phyloP scores from a whole-genome alignment of 2,888 invertebrate genomes.

The Charanyca ferruginea region DNA sequence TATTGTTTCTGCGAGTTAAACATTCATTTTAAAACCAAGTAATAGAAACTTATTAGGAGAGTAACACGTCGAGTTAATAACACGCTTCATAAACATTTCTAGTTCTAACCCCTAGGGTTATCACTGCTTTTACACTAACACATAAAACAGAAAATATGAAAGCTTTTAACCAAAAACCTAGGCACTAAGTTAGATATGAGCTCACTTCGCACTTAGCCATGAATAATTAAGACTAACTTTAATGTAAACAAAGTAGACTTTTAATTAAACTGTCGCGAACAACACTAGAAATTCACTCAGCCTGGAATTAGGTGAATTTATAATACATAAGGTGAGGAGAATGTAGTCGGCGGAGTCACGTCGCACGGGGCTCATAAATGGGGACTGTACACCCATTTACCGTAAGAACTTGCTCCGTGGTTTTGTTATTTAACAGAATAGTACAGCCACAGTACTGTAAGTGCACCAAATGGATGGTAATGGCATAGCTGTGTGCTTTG shows the following conservation, averaged over 20 bases:
- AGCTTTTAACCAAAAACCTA: conserved; percentile 55
- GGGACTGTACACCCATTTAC: conserved; percentile 58
- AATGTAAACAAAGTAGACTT: conserved; percentile 63
- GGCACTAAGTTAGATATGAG: conserved; percentile 47
- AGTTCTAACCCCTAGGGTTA: conserved; percentile 27
- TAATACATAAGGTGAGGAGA: conserved; percentile 58
- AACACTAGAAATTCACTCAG: conserved; percentile 65
- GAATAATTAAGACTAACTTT: conserved; percentile 62
- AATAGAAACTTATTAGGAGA: conserved; percentile 13
- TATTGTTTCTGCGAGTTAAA: background rate
- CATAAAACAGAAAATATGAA: conserved; percentile 53
- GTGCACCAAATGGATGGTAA: conserved; percentile 77
- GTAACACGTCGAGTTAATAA: conserved; percentile 9
- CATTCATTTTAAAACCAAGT: background rate
- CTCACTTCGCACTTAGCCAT: conserved; percentile 64
- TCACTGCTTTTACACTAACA: conserved; percentile 37
- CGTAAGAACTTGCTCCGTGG: conserved; percentile 61
- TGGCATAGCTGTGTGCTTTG: conserved; percentile 62
- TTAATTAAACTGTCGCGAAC: conserved; percentile 63
- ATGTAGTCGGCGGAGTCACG: conserved; percentile 54
- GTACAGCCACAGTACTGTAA: conserved; percentile 62
- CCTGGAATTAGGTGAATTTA: conserved; percentile 68
- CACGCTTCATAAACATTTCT: conserved; percentile 19
- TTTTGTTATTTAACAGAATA: conserved; percentile 73
- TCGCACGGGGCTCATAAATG: conserved; percentile 67